Percentiles rank a stretch among this genome's conserved stretches.
phyloP scores from a whole-genome alignment of 2,888 invertebrate species.

The Rapana venosa region DNA sequence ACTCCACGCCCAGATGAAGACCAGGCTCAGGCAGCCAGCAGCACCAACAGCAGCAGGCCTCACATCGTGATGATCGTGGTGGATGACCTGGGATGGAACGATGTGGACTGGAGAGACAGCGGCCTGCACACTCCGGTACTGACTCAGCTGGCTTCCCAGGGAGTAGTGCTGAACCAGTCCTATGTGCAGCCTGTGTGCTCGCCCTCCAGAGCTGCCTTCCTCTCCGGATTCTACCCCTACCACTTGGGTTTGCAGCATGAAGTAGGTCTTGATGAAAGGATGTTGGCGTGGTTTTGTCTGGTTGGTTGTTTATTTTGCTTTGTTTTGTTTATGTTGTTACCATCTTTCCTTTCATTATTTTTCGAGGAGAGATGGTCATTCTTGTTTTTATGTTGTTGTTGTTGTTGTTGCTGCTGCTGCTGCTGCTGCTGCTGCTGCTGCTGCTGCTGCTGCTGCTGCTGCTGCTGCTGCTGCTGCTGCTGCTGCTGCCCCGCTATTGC shows the following conservation, averaged over 20 bases:
- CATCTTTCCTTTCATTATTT: not conserved
- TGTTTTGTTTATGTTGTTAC: not conserved
- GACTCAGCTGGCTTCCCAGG: constrained; percentile 36
- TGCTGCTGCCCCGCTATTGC: no score
- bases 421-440: no score
- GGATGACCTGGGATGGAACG: constrained; percentile 46
- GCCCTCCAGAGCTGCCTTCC: constrained; percentile 46
- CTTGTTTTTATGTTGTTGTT: no score
- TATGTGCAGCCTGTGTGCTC: constrained; percentile 50
- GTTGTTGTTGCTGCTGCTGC: no score
- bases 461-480: no score
- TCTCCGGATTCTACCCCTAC: constrained; percentile 47
- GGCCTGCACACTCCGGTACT: constrained; percentile 42
- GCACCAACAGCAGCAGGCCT: constrained; percentile 11
- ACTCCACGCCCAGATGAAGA: not conserved
- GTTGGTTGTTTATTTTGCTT: no score
- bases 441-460: no score
- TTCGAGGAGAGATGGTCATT: no score
- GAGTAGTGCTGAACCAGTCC: constrained; percentile 44
- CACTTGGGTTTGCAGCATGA: constrained; percentile 44
- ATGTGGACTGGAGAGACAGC: constrained; percentile 45
- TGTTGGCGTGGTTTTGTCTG: not conserved
- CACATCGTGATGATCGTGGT: constrained; percentile 43
- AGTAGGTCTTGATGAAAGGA: not conserved
- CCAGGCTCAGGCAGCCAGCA: not conserved